A percentile compares a stretch with the other conserved stretches of the same genome.
phyloP scores from a whole-genome alignment of 2,888 invertebrate genomes.

The Meteorus cinctellus region DNA sequence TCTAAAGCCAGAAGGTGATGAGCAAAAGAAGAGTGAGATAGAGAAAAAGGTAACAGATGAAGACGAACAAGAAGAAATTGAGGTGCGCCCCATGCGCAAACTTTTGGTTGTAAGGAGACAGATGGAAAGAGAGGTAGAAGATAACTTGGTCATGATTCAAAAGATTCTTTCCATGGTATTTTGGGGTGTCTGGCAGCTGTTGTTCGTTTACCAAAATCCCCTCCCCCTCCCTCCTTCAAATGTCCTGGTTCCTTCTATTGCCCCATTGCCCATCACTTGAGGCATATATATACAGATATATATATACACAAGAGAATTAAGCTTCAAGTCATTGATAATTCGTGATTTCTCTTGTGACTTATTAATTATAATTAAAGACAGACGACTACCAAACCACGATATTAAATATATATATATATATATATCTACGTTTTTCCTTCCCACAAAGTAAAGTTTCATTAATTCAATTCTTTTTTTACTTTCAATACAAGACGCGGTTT shows the following conservation, averaged over 20 bases:
- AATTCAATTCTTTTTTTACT: not conserved
- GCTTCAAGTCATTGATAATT: not conserved
- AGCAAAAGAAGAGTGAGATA: no score
- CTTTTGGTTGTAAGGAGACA: slow-evolving; percentile 36
- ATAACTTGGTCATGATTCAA: slow-evolving; percentile 57
- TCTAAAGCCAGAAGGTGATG: not conserved
- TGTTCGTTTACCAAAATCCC: slow-evolving; percentile 44
- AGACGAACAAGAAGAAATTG: not conserved
- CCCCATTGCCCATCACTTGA: slow-evolving; percentile 17
- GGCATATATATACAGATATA: slow-evolving; percentile 3
- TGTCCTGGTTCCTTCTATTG: slow-evolving; percentile 38
- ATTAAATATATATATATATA: not conserved
- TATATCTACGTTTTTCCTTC: not conserved
- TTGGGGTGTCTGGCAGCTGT: slow-evolving; percentile 56
- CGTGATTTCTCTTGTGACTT: not conserved
- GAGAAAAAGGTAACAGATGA: not conserved
- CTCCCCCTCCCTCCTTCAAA: slow-evolving; percentile 18
- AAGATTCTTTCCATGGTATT: slow-evolving; percentile 53
- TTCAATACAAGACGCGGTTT: not conserved
- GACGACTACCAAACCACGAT: slow-evolving; percentile 11
- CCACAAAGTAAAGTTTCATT: not conserved
- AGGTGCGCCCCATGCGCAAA: slow-evolving; percentile 26
- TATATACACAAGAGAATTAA: not conserved
- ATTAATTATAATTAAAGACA: slow-evolving; percentile 20
- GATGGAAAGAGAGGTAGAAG: slow-evolving; percentile 49